These are phyloP conservation scores for Colaptes auratus DNA, from an alignment of 2,113 vertebrate genomes.

Conservation along the genomic window DNA sequence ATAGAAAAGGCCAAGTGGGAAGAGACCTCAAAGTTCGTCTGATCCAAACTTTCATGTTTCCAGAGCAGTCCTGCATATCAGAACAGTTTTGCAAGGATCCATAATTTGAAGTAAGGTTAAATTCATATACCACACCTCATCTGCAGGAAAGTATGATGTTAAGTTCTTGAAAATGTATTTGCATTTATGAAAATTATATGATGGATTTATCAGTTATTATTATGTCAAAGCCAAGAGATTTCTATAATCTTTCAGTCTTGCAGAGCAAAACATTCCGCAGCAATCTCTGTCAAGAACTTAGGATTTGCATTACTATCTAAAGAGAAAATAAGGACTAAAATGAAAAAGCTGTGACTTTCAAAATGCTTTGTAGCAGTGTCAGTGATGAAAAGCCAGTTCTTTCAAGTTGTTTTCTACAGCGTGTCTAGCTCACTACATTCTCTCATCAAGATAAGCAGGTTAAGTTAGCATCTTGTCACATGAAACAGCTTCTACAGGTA, in stretches of 20 bases:
- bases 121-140: neutral
- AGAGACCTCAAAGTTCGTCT: neutral
- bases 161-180: neutral
- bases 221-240: neutral
- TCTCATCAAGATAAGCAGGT: neutral
- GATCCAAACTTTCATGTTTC: neutral
- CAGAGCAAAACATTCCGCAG: neutral
- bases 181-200: neutral
- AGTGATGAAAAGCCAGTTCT: neutral
- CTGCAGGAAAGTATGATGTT: neutral
- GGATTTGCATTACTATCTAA: neutral
- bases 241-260: neutral
- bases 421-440: neutral
- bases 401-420: neutral
- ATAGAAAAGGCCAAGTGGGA: neutral
- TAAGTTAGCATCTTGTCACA: neutral
- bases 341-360: neutral
- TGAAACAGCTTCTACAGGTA: neutral
- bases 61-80: neutral
- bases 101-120: neutral
- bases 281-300: neutral
- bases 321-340: neutral
- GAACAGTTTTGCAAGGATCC: neutral
- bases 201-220: neutral
- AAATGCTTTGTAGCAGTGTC: neutral